Evolutionary conservation across 2,888 invertebrate species (phyloP).

Genomic region (Microctonus hyperodae): DNA sequence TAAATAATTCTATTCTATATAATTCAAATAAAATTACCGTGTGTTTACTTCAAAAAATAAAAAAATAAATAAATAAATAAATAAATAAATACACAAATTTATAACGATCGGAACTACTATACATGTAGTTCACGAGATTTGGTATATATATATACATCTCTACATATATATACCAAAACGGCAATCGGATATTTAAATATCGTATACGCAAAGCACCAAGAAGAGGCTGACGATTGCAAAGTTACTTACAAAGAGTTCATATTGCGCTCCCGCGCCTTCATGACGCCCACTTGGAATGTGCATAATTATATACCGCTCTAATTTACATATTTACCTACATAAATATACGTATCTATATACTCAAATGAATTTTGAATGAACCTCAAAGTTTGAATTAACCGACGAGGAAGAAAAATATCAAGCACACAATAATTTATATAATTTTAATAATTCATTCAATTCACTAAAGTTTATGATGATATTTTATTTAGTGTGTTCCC

Average conservation of each 20-base stretch:
- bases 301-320: constrained; percentile 36
- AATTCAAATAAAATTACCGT: too few relatives aligned
- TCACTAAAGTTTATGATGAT: not conserved
- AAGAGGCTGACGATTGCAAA: constrained; percentile 38
- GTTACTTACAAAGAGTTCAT: constrained; percentile 34
- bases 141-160: not conserved
- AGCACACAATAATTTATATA: too few relatives aligned
- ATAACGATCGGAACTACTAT: not conserved
- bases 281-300: constrained; percentile 40
- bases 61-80: too few relatives aligned
- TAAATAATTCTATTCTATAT: too few relatives aligned
- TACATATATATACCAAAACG: not conserved
- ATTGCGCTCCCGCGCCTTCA: constrained; percentile 42
- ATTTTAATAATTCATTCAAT: too few relatives aligned
- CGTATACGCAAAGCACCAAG: constrained; percentile 41
- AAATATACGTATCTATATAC: not conserved
- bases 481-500: not conserved
- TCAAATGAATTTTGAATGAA: not conserved
- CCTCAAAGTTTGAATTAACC: not conserved
- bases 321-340: not conserved
- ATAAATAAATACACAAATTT: too few relatives aligned
- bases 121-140: not conserved
- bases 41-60: too few relatives aligned
- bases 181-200: constrained; percentile 51
- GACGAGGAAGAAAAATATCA: not conserved